Conservation (phyloP, 2,113 vertebrate genomes). For the Melospiza georgiana region DNA sequence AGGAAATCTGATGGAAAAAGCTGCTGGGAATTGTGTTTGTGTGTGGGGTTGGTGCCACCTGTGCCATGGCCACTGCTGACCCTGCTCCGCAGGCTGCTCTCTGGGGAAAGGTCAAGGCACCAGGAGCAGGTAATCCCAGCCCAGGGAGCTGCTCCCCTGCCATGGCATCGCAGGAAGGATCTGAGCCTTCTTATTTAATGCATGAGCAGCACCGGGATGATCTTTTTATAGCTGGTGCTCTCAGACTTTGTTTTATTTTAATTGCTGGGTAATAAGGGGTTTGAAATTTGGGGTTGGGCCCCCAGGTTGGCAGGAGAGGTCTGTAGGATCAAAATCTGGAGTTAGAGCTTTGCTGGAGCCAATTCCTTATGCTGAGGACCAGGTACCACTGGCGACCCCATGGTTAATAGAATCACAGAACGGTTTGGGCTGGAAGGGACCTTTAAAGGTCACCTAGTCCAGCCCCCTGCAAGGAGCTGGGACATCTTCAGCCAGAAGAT, state of each 20-base stretch:
- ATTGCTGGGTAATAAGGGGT: background rate
- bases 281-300: background rate
- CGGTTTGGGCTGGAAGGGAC: background rate
- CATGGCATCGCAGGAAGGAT: background rate
- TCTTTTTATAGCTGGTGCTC: background rate
- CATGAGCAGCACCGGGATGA: background rate
- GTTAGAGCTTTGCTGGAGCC: background rate
- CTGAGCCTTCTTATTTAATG: background rate
- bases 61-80: background rate
- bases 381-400: background rate
- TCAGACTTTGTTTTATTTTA: background rate
- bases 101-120: background rate
- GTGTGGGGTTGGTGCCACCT: background rate
- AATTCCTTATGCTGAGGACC: background rate
- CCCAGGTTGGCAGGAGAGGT: background rate
- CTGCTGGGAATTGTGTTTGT: background rate
- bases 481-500: background rate
- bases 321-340: background rate
- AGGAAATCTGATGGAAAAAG: background rate
- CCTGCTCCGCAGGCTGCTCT: background rate
- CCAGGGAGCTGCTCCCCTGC: background rate
- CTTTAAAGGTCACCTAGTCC: background rate
- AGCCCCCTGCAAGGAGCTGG: background rate
- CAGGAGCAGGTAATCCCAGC: background rate
- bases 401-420: accelerated